phyloP scores from a whole-genome alignment of 2,797 vertebrate species.

The Sciaenops ocellatus region DNA sequence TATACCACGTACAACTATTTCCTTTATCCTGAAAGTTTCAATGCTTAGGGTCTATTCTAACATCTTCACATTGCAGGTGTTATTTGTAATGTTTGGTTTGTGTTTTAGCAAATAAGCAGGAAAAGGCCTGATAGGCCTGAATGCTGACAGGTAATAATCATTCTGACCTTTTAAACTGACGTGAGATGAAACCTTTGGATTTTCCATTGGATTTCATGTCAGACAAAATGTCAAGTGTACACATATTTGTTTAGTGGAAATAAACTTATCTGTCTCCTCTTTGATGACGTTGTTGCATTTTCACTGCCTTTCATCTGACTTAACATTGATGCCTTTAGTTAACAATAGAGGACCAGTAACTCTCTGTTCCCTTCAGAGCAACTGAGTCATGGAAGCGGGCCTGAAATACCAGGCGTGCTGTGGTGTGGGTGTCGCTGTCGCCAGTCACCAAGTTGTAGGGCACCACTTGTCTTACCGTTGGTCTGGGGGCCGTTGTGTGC shows the following conservation, averaged over 20 bases:
- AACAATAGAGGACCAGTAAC: slow-evolving; percentile 29
- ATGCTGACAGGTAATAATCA: background rate
- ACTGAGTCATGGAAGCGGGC: slow-evolving; percentile 59
- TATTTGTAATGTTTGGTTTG: too few species aligned
- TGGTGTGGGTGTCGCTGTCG: slow-evolving; percentile 61
- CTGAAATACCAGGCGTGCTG: slow-evolving; percentile 73
- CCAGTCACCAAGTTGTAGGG: slow-evolving; percentile 66
- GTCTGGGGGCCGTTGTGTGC: slow-evolving; percentile 49
- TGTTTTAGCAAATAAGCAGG: too few species aligned
- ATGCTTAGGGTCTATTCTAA: too few species aligned
- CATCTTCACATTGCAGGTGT: too few species aligned
- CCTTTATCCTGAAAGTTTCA: too few species aligned
- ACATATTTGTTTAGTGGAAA: background rate
- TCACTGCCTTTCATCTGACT: slow-evolving; percentile 28
- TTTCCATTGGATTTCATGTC: background rate
- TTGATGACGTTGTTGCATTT: background rate
- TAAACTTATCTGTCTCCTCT: background rate
- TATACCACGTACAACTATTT: too few species aligned
- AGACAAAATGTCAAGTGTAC: background rate
- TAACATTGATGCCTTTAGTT: slow-evolving; percentile 5
- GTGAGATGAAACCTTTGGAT: background rate
- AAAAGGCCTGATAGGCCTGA: too few species aligned
- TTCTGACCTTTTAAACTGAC: background rate
- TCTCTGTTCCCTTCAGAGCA: slow-evolving; percentile 43
- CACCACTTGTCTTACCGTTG: slow-evolving; percentile 76